Conservation (phyloP, 1,140 invertebrate genomes). For the Callitettix versicolor region DNA sequence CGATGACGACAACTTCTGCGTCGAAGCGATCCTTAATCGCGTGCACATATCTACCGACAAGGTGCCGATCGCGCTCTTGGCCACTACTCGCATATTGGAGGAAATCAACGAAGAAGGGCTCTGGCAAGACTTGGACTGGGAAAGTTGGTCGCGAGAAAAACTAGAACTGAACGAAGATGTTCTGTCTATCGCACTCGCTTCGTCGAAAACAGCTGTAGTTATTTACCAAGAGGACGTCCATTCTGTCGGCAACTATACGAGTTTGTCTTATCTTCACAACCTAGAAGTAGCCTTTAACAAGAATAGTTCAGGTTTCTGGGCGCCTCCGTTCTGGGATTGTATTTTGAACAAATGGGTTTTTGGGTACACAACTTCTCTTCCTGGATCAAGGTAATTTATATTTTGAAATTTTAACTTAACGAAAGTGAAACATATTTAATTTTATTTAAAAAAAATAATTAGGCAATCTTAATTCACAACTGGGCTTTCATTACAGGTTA, state of each 20-base stretch:
- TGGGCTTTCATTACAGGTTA: too few relatives aligned
- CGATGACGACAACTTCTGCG: background rate
- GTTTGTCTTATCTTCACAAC: slow-evolving; percentile 8
- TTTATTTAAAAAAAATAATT: too few relatives aligned
- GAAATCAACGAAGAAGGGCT: background rate
- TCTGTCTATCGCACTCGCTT: slow-evolving; percentile 2
- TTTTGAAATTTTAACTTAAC: too few relatives aligned
- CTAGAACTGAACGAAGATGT: slow-evolving; percentile 5
- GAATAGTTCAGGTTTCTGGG: slow-evolving; percentile 13
- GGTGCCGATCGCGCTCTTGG: slow-evolving; percentile 11
- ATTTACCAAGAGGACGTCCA: background rate
- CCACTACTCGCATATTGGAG: background rate
- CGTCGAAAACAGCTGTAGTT: background rate
- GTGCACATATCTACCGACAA: slow-evolving; percentile 15
- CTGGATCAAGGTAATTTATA: slow-evolving; percentile 1
- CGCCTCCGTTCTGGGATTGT: slow-evolving; percentile 22
- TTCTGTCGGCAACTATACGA: background rate
- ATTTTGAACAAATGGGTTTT: slow-evolving; percentile 20
- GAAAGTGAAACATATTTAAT: too few relatives aligned
- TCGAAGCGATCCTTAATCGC: slow-evolving; percentile 6
- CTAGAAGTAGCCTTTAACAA: slow-evolving; percentile 10
- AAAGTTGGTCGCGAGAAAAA: slow-evolving; percentile 7
- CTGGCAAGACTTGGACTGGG: background rate
- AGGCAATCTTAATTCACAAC: too few relatives aligned
- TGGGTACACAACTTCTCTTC: slow-evolving; percentile 14